Evolutionary conservation across 2,797 vertebrate genomes (phyloP).

Genomic region (Chloroceryle inda): DNA sequence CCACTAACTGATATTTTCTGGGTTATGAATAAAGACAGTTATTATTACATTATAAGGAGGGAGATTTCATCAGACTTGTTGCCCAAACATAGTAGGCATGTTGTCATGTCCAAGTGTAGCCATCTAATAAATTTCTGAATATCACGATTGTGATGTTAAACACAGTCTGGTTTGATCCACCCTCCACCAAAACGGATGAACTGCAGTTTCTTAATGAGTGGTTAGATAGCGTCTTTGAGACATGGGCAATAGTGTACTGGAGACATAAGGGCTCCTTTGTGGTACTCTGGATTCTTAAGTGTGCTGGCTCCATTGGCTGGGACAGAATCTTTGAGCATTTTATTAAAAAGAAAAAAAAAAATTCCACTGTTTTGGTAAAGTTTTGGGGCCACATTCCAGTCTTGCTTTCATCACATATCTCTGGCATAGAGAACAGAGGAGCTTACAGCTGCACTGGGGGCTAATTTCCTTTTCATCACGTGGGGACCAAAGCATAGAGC

Average conservation of each 20-base stretch:
- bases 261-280: conserved; percentile 54
- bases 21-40: neutral
- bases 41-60: neutral
- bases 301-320: neutral
- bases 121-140: neutral
- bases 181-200: neutral
- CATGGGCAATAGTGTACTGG: neutral
- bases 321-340: neutral
- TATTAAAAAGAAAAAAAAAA: neutral
- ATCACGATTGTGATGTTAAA: neutral
- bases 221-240: neutral
- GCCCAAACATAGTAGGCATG: neutral
- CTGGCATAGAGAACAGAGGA: neutral
- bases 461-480: neutral
- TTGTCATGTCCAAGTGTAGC: neutral
- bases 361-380: neutral
- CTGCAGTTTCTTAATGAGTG: neutral
- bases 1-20: neutral
- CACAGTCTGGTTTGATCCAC: neutral
- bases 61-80: neutral
- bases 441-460: neutral
- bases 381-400: conserved; percentile 1
- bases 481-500: neutral
- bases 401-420: neutral
- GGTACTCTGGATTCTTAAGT: neutral